These are phyloP conservation scores for Oreochromis grahami DNA, from an alignment of 2,797 vertebrate species.

Conservation along the genomic window DNA sequence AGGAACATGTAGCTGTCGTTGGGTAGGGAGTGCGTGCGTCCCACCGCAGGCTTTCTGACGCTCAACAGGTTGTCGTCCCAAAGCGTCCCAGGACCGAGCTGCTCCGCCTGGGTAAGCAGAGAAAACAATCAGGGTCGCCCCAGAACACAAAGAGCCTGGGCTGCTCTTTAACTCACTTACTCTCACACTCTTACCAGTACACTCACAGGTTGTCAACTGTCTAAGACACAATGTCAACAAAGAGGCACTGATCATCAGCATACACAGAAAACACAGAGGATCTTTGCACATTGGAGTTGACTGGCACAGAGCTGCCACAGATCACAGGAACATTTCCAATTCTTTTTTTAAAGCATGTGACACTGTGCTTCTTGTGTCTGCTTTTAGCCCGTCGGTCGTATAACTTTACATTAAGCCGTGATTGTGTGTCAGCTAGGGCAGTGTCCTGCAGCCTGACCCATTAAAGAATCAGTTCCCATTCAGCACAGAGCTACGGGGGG, in stretches of 20 bases:
- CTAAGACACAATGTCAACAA: slow-evolving; percentile 44
- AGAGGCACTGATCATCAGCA: slow-evolving; percentile 56
- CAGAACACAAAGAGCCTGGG: neutral
- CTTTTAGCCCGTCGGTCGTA: neutral
- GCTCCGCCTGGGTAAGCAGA: slow-evolving; percentile 51
- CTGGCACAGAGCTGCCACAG: slow-evolving; percentile 59
- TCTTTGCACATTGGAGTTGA: slow-evolving; percentile 48
- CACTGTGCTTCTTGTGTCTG: neutral
- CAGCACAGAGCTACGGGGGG: slow-evolving; percentile 34
- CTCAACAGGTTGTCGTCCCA: slow-evolving; percentile 82
- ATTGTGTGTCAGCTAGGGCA: slow-evolving; percentile 58
- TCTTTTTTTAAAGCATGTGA: neutral
- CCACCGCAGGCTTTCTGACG: slow-evolving; percentile 87
- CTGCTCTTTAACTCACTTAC: slow-evolving; percentile 11
- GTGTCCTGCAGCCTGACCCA: slow-evolving; percentile 47
- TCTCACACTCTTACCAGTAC: slow-evolving; percentile 24
- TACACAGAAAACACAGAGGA: slow-evolving; percentile 53
- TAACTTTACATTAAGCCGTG: slow-evolving; percentile 2
- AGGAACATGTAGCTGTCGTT: slow-evolving; percentile 98
- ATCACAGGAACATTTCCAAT: slow-evolving; percentile 38
- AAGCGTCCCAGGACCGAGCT: slow-evolving; percentile 12
- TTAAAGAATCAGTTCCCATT: slow-evolving; percentile 38
- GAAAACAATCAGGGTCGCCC: slow-evolving; percentile 1
- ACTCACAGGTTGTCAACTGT: slow-evolving; percentile 22
- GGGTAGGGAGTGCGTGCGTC: slow-evolving; percentile 93